A percentile compares a stretch with the other conserved stretches of the same genome.
phyloP scores from a whole-genome alignment of 2,797 vertebrate species.

The Fratercula arctica region DNA sequence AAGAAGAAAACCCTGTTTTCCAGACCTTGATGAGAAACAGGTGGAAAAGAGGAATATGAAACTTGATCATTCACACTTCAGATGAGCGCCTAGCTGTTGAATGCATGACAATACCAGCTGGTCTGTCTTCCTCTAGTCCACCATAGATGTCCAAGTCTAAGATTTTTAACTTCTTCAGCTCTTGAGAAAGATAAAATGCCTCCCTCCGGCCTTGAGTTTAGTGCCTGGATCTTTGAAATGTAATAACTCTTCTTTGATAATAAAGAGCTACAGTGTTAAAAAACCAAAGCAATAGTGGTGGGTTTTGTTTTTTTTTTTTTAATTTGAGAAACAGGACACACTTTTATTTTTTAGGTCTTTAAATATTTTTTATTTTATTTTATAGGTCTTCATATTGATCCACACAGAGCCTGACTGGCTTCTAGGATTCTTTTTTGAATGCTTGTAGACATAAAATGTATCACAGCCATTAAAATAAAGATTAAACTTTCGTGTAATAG shows the following conservation, averaged over 20 bases:
- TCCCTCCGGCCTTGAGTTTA: neutral
- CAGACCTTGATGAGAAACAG: neutral
- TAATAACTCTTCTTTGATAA: neutral
- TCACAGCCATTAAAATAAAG: neutral
- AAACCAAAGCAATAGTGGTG: neutral
- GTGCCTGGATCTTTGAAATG: neutral
- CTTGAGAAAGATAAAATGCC: neutral
- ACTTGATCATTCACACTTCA: neutral
- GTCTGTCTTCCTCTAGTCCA: neutral
- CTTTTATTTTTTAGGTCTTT: neutral
- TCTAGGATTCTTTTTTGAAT: neutral
- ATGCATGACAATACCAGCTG: neutral
- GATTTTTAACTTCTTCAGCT: neutral
- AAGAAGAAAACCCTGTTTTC: neutral
- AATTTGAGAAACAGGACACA: neutral
- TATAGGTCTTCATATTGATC: neutral
- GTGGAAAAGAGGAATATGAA: neutral
- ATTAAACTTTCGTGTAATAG: neutral
- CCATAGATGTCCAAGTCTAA: neutral
- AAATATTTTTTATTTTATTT: rapidly evolving
- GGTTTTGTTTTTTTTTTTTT: neutral
- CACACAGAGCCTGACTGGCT: neutral
- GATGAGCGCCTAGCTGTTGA: neutral
- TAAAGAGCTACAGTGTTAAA: rapidly evolving
- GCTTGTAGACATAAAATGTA: neutral